Evolutionary conservation across 2,888 invertebrate genomes (phyloP), one percentile per base, ranked within the genome.

Genomic region (Drosophila mettleri): DNA sequence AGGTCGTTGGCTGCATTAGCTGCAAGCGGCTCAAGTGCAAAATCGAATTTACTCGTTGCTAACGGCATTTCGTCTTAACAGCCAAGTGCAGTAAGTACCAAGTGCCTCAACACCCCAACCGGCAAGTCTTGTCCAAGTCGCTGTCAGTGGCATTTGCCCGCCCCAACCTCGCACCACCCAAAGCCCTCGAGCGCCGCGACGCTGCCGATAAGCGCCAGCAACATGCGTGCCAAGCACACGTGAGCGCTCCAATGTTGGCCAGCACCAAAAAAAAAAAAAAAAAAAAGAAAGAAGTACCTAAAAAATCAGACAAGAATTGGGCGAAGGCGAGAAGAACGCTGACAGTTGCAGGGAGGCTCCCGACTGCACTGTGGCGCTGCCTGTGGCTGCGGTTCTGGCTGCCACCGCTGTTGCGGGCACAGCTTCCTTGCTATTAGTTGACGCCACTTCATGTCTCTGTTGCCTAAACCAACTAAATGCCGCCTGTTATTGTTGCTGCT

Each of bases 21-120:
- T 73, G 86, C 86, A 78, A 76, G 86, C 70, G 84, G 85, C 88
- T 88, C 86, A 83, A 85, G 85, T 85, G 85, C 88, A 85, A 85
- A 85, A 85, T 85, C 85, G 85, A 85, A 88, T 85, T 85, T 86
- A 68, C 73, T 71, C 78, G 61, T 63, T 67, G 76, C 86, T 86
- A 85, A 85, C 80, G 88, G 84, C 88, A 86, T 85, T 85, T 88
- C 76, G 72, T 77, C 86, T 72, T 72, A 64, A 65, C 66, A 86
- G 80, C 84, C 83, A 85, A 86, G 69, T 70, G 66, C 41, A 58
- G 64, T 51, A 53, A 45, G 45, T 41, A 55, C 43, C 54, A 45
- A 48, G 48, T 33, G 33, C 48, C 48, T 41, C 41, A 33, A 41
- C 36, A 16, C 16, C 8, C 10, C 9, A 22, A 49, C 49, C 49